A percentile compares a stretch with the other conserved stretches of the same genome.
phyloP scores from a whole-genome alignment of 2,888 invertebrate genomes.

The Colletes collaris region DNA sequence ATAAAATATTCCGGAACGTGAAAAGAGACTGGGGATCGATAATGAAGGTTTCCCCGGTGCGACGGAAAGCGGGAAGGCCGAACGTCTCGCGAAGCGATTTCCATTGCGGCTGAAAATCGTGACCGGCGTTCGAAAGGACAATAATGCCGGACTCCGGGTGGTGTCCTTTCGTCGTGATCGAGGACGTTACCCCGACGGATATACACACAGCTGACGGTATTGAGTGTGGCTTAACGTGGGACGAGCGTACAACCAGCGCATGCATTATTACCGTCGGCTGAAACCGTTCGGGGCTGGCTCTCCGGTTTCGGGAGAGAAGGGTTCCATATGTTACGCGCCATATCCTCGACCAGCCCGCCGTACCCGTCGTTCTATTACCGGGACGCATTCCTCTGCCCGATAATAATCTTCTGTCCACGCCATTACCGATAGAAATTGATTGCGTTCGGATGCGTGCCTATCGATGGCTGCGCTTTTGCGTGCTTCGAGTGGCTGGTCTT shows the following conservation, averaged over 20 bases:
- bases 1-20: slow-evolving; percentile 12
- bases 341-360: slow-evolving; percentile 34
- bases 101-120: slow-evolving; percentile 55
- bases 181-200: slow-evolving; percentile 51
- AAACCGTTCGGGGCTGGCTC: neutral
- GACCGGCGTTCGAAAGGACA: slow-evolving; percentile 46
- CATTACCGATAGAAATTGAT: slow-evolving; percentile 72
- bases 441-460: slow-evolving; percentile 43
- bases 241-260: slow-evolving; percentile 35
- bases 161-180: slow-evolving; percentile 26
- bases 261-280: slow-evolving; percentile 46
- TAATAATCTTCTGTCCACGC: slow-evolving; percentile 69
- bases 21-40: slow-evolving; percentile 35
- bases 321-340: slow-evolving; percentile 64
- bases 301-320: slow-evolving; percentile 45
- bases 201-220: slow-evolving; percentile 43
- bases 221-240: slow-evolving; percentile 35
- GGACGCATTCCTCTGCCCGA: slow-evolving; percentile 59
- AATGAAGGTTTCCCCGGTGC: slow-evolving; percentile 22
- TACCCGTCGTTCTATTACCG: slow-evolving; percentile 16
- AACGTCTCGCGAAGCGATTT: slow-evolving; percentile 48
- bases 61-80: slow-evolving; percentile 18
- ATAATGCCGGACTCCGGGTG: slow-evolving; percentile 24
- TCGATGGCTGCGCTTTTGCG: slow-evolving; percentile 17
- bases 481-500: neutral